Conservation (phyloP, 2,797 vertebrate genomes). For the Tympanoctomys barrerae region DNA sequence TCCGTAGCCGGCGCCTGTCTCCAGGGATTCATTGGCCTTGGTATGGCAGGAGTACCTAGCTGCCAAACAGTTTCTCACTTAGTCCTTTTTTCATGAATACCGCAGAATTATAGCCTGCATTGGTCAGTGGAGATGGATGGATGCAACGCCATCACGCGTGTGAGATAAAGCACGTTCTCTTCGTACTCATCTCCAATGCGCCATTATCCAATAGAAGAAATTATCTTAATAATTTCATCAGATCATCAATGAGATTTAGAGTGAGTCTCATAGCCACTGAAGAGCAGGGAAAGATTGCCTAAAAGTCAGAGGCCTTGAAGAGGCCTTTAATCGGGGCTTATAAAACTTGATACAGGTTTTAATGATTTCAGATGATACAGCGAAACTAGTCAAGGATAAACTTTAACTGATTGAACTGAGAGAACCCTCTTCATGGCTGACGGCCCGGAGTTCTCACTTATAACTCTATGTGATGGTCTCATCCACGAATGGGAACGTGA, state of each 20-base stretch:
- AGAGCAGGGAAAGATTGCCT: background rate
- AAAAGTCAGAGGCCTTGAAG: background rate
- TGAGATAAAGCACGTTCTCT: background rate
- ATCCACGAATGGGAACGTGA: background rate
- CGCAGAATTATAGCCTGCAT: background rate
- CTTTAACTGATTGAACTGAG: background rate
- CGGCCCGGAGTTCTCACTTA: background rate
- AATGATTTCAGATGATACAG: background rate
- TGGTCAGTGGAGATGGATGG: background rate
- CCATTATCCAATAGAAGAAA: background rate
- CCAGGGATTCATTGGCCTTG: background rate
- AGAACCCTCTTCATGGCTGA: background rate
- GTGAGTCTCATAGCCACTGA: background rate
- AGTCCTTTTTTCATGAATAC: slow-evolving; percentile 15
- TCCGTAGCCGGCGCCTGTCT: background rate
- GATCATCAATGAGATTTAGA: background rate
- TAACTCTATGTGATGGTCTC: background rate
- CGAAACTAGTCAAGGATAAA: background rate
- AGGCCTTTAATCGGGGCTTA: background rate
- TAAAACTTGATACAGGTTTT: background rate
- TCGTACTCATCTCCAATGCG: slow-evolving; percentile 6
- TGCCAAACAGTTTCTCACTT: background rate
- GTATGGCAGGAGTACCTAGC: background rate
- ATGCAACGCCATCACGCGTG: background rate
- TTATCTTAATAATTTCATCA: background rate